A percentile compares a stretch with the other conserved stretches of the same genome.
These are phyloP conservation scores for Gadopsis bispinosus DNA, from an alignment of 2,797 vertebrate genomes.

Conservation along the genomic window DNA sequence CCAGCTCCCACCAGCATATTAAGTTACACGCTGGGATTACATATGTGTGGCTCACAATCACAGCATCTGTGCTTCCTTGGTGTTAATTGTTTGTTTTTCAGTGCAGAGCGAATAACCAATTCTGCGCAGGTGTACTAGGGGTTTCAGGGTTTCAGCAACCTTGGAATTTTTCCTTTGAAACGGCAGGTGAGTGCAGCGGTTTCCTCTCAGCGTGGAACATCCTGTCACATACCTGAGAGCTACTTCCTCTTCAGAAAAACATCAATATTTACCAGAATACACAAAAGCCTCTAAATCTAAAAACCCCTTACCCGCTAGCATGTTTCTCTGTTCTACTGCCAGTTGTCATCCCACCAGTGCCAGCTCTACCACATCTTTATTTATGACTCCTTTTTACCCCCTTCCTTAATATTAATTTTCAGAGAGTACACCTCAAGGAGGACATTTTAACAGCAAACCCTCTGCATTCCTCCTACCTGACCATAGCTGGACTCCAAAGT, in stretches of 20 bases:
- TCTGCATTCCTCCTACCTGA: constrained; percentile 70
- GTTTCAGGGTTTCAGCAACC: constrained; percentile 20
- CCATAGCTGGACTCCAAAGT: constrained; percentile 77
- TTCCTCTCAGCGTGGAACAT: constrained; percentile 67
- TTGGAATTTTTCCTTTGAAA: constrained; percentile 56
- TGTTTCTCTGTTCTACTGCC: constrained; percentile 73
- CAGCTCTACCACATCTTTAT: constrained; percentile 82
- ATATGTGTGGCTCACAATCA: constrained; percentile 19
- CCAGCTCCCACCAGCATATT: background rate
- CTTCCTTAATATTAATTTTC: constrained; percentile 71
- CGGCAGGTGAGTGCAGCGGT: constrained; percentile 64
- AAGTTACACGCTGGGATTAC: background rate
- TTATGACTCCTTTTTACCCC: constrained; percentile 65
- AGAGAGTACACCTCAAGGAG: constrained; percentile 65
- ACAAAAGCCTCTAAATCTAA: constrained; percentile 62
- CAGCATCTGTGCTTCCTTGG: constrained; percentile 10
- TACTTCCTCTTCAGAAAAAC: constrained; percentile 80
- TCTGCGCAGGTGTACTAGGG: constrained; percentile 45
- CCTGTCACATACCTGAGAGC: constrained; percentile 71
- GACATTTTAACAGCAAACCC: constrained; percentile 73
- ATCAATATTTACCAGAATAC: constrained; percentile 83
- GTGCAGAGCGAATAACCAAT: constrained; percentile 15
- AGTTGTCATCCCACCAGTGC: constrained; percentile 62
- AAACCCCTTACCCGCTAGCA: constrained; percentile 27
- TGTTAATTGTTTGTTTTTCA: constrained; percentile 31